These are phyloP conservation scores for Pherbina coryleti DNA, from an alignment of 2,888 invertebrate species.

Conservation along the genomic window DNA sequence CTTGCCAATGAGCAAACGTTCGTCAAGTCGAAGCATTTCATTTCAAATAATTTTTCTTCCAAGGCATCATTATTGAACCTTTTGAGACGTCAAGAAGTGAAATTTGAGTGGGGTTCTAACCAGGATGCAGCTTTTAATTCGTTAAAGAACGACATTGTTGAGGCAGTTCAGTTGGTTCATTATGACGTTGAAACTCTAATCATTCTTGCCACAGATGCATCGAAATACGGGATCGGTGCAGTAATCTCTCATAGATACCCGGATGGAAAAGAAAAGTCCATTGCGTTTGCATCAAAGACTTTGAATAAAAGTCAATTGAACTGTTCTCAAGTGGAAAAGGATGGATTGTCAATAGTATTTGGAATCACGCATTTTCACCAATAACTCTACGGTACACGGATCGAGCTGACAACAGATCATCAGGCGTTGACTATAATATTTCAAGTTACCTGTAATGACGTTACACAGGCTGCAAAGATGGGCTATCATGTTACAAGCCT, in stretches of 20 bases:
- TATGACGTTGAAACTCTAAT: background rate
- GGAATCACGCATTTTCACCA: too few relatives aligned
- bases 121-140: background rate
- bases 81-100: background rate
- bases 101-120: background rate
- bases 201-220: background rate
- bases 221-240: background rate
- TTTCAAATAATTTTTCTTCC: slow-evolving; percentile 42
- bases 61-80: slow-evolving; percentile 42
- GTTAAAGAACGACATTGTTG: background rate
- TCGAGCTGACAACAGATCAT: too few relatives aligned
- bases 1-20: slow-evolving; percentile 34
- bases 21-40: slow-evolving; percentile 36
- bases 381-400: too few relatives aligned
- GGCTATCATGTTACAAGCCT: too few relatives aligned
- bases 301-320: background rate
- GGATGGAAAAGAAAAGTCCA: background rate
- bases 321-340: background rate
- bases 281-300: background rate
- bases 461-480: too few relatives aligned
- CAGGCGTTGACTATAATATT: too few relatives aligned
- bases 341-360: too few relatives aligned
- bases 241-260: background rate
- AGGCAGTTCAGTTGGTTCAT: background rate
- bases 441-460: too few relatives aligned